phyloP scores from a whole-genome alignment of 2,797 vertebrate genomes.

The Babyrousa celebensis region DNA sequence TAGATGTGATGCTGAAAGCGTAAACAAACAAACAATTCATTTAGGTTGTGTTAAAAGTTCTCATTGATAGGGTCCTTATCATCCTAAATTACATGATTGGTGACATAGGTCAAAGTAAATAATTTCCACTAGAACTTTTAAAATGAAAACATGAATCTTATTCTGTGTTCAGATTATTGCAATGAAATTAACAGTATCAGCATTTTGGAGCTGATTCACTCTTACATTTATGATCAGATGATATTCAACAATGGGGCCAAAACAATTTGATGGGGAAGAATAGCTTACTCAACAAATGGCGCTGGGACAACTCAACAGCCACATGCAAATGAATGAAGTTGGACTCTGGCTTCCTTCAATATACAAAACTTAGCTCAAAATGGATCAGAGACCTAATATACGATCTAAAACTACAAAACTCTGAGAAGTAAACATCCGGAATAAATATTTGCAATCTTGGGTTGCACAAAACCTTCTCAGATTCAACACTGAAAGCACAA shows the following conservation, averaged over 20 bases:
- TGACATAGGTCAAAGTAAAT: not conserved
- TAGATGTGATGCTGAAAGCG: not conserved
- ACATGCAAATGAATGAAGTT: not conserved
- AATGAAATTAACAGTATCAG: slow-evolving; percentile 8
- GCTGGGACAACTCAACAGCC: not conserved
- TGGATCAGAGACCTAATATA: not conserved
- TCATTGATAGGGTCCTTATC: slow-evolving; percentile 25
- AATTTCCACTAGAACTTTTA: slow-evolving; percentile 13
- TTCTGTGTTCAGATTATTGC: slow-evolving; percentile 39
- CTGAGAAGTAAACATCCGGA: not conserved
- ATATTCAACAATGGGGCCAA: slow-evolving; percentile 33
- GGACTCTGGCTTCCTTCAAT: not conserved
- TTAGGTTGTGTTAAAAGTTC: slow-evolving; percentile 25
- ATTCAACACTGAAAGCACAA: not conserved
- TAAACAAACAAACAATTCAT: not conserved
- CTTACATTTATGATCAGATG: not conserved
- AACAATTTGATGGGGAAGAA: slow-evolving; percentile 8
- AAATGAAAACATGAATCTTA: slow-evolving; percentile 6
- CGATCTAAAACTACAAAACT: not conserved
- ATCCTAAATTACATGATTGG: not conserved
- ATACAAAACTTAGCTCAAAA: not conserved
- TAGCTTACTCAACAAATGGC: not conserved
- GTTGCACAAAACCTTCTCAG: not conserved
- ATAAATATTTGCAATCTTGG: slow-evolving; percentile 43
- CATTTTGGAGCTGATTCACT: not conserved